Evolutionary conservation across 92 coral and sea anemone species (phyloP).

Genomic region (Nematostella vectensis): DNA sequence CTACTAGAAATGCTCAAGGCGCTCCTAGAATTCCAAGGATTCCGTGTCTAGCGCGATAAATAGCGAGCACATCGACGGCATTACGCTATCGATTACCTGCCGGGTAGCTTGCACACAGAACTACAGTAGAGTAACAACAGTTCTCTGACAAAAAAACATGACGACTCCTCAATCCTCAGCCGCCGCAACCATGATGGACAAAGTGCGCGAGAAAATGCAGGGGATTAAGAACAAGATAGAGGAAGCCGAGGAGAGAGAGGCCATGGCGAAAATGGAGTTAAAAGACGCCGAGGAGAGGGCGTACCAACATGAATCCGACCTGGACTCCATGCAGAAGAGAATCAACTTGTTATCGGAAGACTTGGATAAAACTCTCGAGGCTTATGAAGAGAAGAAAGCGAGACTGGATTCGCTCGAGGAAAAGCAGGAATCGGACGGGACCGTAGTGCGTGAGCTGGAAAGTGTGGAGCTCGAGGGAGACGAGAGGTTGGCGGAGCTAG

Average conservation of each 20-base stretch:
- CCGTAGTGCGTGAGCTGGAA: slow-evolving; percentile 52
- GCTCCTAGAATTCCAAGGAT: slow-evolving; percentile 32
- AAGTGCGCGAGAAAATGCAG: slow-evolving; percentile 84
- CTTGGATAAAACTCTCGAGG: slow-evolving; percentile 31
- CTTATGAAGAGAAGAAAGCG: slow-evolving; percentile 36
- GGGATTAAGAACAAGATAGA: slow-evolving; percentile 70
- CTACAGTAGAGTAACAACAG: no score
- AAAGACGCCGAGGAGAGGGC: slow-evolving; percentile 45
- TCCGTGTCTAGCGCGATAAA: slow-evolving; percentile 22
- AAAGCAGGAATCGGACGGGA: slow-evolving; percentile 46
- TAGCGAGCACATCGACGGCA: neutral
- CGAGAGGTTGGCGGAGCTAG: slow-evolving; percentile 45
- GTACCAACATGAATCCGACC: slow-evolving; percentile 59
- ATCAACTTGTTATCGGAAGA: slow-evolving; percentile 48
- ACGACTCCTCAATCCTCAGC: slow-evolving; percentile 7
- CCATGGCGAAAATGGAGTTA: slow-evolving; percentile 43
- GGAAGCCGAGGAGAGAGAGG: slow-evolving; percentile 63
- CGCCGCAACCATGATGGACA: slow-evolving; percentile 27
- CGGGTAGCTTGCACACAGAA: no score
- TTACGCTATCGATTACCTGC: neutral
- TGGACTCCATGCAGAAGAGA: slow-evolving; percentile 62
- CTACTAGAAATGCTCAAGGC: slow-evolving; percentile 14
- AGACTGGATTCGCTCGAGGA: slow-evolving; percentile 34
- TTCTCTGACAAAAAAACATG: no score
- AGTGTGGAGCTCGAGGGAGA: slow-evolving; percentile 67